Evolutionary conservation across 2,888 invertebrate genomes (phyloP), one percentile per base, ranked within the genome.

Genomic region (Charanyca ferruginea): DNA sequence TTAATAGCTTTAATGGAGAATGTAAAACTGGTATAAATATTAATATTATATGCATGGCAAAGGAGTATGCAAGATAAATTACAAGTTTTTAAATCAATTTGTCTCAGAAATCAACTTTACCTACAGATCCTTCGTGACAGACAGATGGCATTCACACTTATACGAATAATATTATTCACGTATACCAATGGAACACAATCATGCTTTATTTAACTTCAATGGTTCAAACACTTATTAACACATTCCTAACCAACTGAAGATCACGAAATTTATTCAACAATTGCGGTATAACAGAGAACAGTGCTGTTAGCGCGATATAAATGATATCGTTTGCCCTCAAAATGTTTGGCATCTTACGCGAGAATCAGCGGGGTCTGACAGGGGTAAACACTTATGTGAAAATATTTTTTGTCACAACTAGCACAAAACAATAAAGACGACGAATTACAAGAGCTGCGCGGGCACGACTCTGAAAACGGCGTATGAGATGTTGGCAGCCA

Each of bases 401-500:
- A 79, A 79, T 73, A 82, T 72, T 79, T 77, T 28, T 83, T 80
- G 72, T 71, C 79, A 83, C 80, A 75, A 75, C 66, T 63, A 75
- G 66, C 66, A 66, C 69, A 73, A 72, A 63, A 73, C 69, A 86
- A 85, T 83, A 84, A 85, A 88, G 83, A 87, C 90, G 83, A 85
- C 84, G 82, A 83, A 81, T 81, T 81, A 79, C 81, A 83, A 71
- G 75, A 73, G 79, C 83, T 81, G 79, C 84, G 77, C 85, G 85
- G 84, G 73, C 63, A 69, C 79, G 82, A 89, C 87, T 89, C 80
- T 38, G 72, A 85, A 86, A 83, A 83, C 90, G 88, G 82, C 94
- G 94, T 90, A 92, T 83, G 90, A 92, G 79, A 85, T 88, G 89
- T 94, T 95, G 95, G 95, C 95, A 94, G 80, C 79, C 59, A 65